Evolutionary conservation across 2,113 vertebrate species (phyloP).

Genomic region (Melanerpes aurifrons): DNA sequence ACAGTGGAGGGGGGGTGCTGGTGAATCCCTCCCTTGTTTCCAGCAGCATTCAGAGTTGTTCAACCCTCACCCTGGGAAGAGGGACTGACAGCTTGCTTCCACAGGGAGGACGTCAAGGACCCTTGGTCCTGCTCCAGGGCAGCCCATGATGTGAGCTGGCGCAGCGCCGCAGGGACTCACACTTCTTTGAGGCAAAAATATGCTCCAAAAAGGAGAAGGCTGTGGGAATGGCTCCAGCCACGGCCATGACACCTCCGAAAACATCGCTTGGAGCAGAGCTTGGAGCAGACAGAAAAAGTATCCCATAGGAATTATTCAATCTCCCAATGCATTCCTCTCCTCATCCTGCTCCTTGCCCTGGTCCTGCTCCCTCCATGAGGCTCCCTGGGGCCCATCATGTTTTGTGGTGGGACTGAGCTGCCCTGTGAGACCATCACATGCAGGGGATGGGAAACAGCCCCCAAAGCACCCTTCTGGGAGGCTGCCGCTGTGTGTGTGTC

Average conservation of each 20-base stretch:
- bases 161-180: rapidly evolving
- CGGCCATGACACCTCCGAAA: rapidly evolving
- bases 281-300: rapidly evolving
- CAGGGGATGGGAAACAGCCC: neutral
- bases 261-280: neutral
- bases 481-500: too few relatives aligned
- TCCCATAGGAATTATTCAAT: neutral
- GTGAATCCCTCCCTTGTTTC: neutral
- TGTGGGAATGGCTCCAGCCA: neutral
- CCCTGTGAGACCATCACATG: rapidly evolving
- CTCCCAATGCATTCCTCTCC: neutral
- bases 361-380: rapidly evolving
- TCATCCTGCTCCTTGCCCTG: rapidly evolving
- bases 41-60: rapidly evolving
- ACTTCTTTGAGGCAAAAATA: neutral
- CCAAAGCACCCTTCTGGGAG: neutral
- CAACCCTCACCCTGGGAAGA: neutral
- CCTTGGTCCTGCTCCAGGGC: neutral
- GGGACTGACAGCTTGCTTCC: neutral
- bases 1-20: neutral
- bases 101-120: rapidly evolving
- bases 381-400: rapidly evolving
- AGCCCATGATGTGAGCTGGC: neutral
- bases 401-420: neutral
- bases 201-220: neutral